phyloP scores from a whole-genome alignment of 2,797 vertebrate genomes.

The Sandelia bainsii region DNA sequence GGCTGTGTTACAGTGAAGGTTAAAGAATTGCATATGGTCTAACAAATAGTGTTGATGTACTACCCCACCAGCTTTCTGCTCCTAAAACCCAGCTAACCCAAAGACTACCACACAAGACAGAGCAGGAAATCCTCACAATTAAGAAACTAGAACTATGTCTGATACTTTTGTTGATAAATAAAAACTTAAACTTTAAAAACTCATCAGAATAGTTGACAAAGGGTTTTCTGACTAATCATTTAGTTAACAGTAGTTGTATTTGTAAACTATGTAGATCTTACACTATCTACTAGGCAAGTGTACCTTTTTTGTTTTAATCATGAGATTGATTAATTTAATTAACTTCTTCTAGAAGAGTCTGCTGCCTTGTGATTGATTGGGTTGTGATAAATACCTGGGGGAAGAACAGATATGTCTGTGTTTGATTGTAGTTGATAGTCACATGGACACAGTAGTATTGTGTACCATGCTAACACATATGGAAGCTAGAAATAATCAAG shows the following conservation, averaged over 20 bases:
- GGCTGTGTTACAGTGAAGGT: conserved; percentile 14
- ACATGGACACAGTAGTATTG: background rate
- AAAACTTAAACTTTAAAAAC: background rate
- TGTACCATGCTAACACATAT: background rate
- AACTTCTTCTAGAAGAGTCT: conserved; percentile 15
- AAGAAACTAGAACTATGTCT: too few species aligned
- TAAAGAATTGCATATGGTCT: too few species aligned
- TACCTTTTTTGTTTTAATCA: conserved; percentile 28
- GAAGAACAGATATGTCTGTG: conserved; percentile 21
- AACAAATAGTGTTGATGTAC: conserved; percentile 19
- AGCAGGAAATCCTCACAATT: too few species aligned
- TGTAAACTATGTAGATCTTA: too few species aligned
- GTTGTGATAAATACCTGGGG: conserved; percentile 12
- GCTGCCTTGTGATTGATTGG: conserved; percentile 44
- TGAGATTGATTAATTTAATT: conserved; percentile 50
- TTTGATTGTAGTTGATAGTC: background rate
- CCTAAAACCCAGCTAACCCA: background rate
- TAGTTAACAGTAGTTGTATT: too few species aligned
- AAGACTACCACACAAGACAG: too few species aligned
- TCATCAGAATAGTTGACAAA: background rate
- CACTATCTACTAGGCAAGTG: background rate
- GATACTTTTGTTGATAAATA: background rate
- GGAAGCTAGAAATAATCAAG: background rate
- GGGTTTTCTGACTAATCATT: too few species aligned
- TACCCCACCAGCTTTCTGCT: background rate